Conservation (phyloP, 2,888 invertebrate genomes). For the Cataglyphis livida region DNA sequence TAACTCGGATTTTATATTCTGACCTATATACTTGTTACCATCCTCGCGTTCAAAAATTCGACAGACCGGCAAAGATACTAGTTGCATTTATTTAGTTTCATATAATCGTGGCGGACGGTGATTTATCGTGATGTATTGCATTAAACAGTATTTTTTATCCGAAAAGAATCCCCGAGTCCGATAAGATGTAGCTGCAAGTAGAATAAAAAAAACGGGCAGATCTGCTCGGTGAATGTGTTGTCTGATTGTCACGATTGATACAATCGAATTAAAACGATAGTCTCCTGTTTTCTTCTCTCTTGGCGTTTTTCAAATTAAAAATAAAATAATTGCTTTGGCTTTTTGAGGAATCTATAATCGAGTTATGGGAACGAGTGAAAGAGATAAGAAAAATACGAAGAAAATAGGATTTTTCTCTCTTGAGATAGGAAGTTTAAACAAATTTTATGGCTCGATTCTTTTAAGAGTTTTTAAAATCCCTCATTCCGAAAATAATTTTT, state of each 20-base stretch:
- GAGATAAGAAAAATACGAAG: background rate
- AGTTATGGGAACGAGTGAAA: background rate
- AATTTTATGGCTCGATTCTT: background rate
- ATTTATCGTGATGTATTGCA: slow-evolving; percentile 63
- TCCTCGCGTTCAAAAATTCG: slow-evolving; percentile 27
- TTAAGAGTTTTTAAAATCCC: background rate
- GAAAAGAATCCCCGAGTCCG: slow-evolving; percentile 65
- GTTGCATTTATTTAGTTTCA: slow-evolving; percentile 10
- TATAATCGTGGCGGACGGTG: slow-evolving; percentile 34
- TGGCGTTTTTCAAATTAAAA: slow-evolving; percentile 13
- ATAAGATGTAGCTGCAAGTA: slow-evolving; percentile 72
- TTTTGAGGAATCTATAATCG: slow-evolving; percentile 26
- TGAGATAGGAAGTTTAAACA: background rate
- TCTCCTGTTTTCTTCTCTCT: background rate
- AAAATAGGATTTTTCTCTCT: background rate
- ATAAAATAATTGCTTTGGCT: background rate
- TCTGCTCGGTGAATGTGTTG: slow-evolving; percentile 62
- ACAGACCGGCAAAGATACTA: background rate
- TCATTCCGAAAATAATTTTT: background rate
- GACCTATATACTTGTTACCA: background rate
- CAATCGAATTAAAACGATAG: background rate
- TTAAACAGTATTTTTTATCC: slow-evolving; percentile 67
- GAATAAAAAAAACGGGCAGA: slow-evolving; percentile 71
- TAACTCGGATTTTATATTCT: background rate
- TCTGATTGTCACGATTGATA: slow-evolving; percentile 25